Percentiles rank a stretch among this genome's conserved stretches.
Conservation (phyloP, 1,140 invertebrate species). For the Chironomus tepperi region DNA sequence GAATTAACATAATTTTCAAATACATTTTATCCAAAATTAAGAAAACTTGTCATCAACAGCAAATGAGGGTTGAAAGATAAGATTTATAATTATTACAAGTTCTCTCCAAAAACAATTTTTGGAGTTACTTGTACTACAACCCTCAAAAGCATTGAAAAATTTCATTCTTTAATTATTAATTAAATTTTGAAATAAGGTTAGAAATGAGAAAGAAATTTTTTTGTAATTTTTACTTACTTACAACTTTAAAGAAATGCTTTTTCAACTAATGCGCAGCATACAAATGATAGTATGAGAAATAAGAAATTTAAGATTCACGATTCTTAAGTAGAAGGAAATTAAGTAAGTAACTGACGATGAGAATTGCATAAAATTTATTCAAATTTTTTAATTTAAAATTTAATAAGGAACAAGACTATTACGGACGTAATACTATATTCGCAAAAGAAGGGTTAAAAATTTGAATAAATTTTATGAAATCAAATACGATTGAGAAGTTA, state of each 20-base stretch:
- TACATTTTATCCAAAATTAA: background rate
- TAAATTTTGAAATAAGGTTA: background rate
- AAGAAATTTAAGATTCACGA: background rate
- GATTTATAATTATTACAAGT: background rate
- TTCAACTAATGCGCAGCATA: constrained; percentile 10
- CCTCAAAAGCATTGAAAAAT: background rate
- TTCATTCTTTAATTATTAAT: background rate
- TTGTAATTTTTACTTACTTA: background rate
- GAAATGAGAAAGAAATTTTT: background rate
- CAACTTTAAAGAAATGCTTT: background rate
- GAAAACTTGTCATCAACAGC: background rate
- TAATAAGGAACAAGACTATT: background rate
- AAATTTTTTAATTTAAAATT: background rate
- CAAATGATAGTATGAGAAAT: background rate
- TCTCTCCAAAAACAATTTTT: background rate
- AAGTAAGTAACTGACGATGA: background rate
- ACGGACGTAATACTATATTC: background rate
- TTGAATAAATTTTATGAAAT: too few species aligned
- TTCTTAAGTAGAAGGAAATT: background rate
- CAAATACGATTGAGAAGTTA: too few species aligned
- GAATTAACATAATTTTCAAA: background rate
- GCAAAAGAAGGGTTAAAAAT: background rate
- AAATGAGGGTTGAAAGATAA: background rate
- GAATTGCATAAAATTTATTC: background rate
- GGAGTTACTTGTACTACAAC: background rate